phyloP scores from a whole-genome alignment of 2,113 vertebrate species.

The Elachura formosa region DNA sequence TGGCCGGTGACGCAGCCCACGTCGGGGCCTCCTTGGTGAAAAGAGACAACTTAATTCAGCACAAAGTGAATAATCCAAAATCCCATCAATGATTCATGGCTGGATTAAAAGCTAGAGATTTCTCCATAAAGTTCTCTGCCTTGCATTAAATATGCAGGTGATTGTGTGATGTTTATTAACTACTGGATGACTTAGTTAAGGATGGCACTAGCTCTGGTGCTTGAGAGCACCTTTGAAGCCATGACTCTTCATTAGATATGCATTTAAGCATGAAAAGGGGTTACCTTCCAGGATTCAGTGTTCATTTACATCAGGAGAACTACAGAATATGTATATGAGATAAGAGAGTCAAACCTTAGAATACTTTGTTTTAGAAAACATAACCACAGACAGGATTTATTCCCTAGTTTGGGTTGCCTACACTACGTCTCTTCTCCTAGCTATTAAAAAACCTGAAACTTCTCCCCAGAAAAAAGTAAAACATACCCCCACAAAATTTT shows the following conservation, averaged over 20 bases:
- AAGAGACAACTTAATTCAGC: slow-evolving; percentile 62
- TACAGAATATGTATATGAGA: neutral
- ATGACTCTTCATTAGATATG: neutral
- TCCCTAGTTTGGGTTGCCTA: neutral
- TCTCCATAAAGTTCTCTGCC: slow-evolving; percentile 22
- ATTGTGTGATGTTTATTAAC: neutral
- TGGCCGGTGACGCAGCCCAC: neutral
- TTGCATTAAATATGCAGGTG: slow-evolving; percentile 30
- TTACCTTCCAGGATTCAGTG: neutral
- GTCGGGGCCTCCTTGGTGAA: neutral
- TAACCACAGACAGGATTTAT: neutral
- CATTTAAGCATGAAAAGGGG: neutral
- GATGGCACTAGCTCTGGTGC: neutral
- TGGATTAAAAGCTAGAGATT: slow-evolving; percentile 60
- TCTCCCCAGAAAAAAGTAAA: neutral
- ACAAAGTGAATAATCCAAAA: slow-evolving; percentile 58
- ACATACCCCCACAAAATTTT: neutral
- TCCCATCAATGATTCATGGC: slow-evolving; percentile 61
- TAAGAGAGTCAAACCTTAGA: neutral
- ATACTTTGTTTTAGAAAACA: neutral
- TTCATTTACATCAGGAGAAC: neutral
- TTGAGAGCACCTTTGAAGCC: neutral
- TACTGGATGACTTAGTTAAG: neutral
- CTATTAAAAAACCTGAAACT: too few relatives aligned
- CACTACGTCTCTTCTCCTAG: neutral